Base-by-base conservation (phyloP, 1,140 invertebrate species). In the Stegodyphus mimosarum region DNA sequence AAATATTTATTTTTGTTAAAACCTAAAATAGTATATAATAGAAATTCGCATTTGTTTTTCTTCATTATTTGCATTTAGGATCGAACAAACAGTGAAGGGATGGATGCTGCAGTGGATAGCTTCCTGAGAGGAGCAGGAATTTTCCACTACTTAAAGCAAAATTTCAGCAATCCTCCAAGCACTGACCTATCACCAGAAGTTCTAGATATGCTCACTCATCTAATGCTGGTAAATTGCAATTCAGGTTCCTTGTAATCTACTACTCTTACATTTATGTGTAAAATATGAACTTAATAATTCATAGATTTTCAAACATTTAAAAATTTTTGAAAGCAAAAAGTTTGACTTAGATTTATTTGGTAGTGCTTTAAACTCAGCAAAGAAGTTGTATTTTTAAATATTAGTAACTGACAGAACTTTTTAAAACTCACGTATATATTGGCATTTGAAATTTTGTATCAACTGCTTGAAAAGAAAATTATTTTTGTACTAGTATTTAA, bases 141-240 rank as follows among this genome's bases (percentile, higher is more conserved):
- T 5, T 96, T 98, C 87, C 93, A 94, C 9, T 98, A 98, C 90
- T 95, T 99, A 70, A 94, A 95, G 88, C 33, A 98, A 89, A 97
- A 97, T 89, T 99, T 99, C 89, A 98, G 96, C 63, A 97, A 99
- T 90, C 96, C 97, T 0, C 98, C 98, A 0, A 97, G 96, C 73
- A 96, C 97, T 92, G 97, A 99, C 91, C 92, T 98, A 77, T 95
- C 96, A 73, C 95, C 96, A 0, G 94, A 97, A 88, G 96, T 96
- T 89, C 91, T 98, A 18, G 94, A 95, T 74, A 96, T 96, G 92
- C 92, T 97, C 17, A 94, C 95, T 7, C 93, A 95, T 79, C 91
- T 97, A 0, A 96, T 98, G 95, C 92, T 97, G 92, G 86, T 87
- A 74, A 84, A 49, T 53, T n/a, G n/a, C n/a, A n/a, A 15, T 60